Base-by-base conservation (phyloP, 1,140 invertebrate genomes). In the Lutraria rhynchaena region DNA sequence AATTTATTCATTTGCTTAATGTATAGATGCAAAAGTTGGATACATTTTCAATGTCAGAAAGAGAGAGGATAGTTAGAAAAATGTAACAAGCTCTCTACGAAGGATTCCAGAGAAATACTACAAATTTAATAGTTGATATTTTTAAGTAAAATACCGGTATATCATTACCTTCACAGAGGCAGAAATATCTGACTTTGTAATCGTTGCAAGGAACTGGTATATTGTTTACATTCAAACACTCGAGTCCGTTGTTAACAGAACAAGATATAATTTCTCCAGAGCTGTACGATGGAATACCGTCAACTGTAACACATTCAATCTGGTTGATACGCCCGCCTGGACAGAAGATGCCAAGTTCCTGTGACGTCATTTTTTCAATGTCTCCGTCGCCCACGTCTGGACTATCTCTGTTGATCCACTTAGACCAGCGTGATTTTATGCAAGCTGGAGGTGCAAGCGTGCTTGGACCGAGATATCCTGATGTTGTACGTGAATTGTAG, bases 111-210 rank as follows among this genome's bases (percentile, higher is more conserved):
- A n/a, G n/a, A n/a, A n/a, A n/a, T n/a, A n/a, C n/a, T n/a, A n/a
- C n/a, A n/a, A n/a, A n/a, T n/a, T n/a, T n/a, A n/a, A n/a, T n/a
- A n/a, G n/a, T n/a, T n/a, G n/a, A n/a, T n/a, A n/a, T n/a, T n/a
- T n/a, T n/a, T n/a, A n/a, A n/a, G n/a, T n/a, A n/a, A n/a, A n/a
- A n/a, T n/a, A n/a, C n/a, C n/a, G n/a, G n/a, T n/a, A n/a, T n/a
- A n/a, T n/a, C n/a, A n/a, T 77, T 77, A 88, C 89, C 58, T 51
- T 83, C 67, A 85, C 93, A 93, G 22, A 89, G 82, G 71, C 93
- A 93, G 76, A 88, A 89, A 65, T 93, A 91, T 57, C 92, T 82
- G 51, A 93, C 89, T 85, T 93, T 92, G 77, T 92, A 92, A 82
- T 93, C 93, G n/a, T 85, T 49, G 73, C 93, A 93, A 82, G 22